Evolutionary conservation across 2,113 vertebrate species (phyloP), one percentile per base, ranked within the genome.

Genomic region (Elephas maximus): DNA sequence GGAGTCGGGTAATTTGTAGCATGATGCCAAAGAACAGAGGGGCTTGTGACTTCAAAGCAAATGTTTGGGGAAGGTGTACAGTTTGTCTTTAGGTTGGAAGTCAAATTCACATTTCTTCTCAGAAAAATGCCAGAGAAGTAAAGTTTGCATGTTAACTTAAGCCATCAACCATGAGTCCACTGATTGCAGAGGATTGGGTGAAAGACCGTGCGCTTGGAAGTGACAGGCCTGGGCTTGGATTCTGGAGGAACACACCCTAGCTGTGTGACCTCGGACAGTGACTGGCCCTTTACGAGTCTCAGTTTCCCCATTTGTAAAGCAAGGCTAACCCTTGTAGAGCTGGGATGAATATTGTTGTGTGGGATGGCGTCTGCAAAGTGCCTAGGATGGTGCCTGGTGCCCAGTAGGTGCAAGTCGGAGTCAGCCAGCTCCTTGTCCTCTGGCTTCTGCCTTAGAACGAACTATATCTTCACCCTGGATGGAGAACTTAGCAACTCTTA

Each of bases 1-100:
- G 93, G 93, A 97, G 94, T 65, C 17, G 88, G 76, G 96, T 97
- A 8, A 89, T 98, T 98, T 98, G 93, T 98, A 93, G 97, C 67
- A 63, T 93, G 95, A 87, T 97, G 92, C 73, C 79, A 95, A 63
- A 21, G 0, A 76, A 67, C 94, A 86, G 88, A 92, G 62, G 77
- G 96, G 76, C 85, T 83, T 77, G 28, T 97, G 97, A 96, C 95
- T 97, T 94, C 95, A 94, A 92, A 97, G 97, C 95, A 98, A 96
- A 93, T 91, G 79, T 96, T 96, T 94, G 78, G 81, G n/a, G 84
- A 92, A 95, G 85, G 41, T 88, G 33, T 96, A 57, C 73, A 30
- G 73, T 96, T 86, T 65, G 48, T 76, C 79, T 98, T 89, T 24
- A 86, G 51, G 67, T 44, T 77, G 28, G 17, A 84, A 65, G 78